phyloP scores from a whole-genome alignment of 2,797 vertebrate genomes.

The Carcharodon carcharias region DNA sequence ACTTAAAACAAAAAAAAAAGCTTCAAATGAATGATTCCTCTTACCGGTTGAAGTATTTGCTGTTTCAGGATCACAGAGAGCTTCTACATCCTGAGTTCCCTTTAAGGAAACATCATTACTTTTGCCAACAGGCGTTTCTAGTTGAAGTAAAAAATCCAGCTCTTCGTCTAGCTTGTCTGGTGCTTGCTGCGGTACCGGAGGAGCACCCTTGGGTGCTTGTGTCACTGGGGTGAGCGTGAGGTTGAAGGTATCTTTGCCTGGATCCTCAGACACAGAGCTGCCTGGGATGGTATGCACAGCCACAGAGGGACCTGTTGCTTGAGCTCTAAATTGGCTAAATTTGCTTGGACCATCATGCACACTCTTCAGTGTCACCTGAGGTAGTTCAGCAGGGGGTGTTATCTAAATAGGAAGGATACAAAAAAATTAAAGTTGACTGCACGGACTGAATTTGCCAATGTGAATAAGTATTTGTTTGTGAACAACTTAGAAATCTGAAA shows the following conservation, averaged over 20 bases:
- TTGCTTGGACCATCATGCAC: constrained; percentile 50
- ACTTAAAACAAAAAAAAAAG: background rate
- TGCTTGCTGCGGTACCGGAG: constrained; percentile 5
- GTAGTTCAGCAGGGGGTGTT: constrained; percentile 67
- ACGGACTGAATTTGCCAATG: background rate
- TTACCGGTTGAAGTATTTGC: constrained; percentile 2
- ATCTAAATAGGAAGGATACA: constrained; percentile 52
- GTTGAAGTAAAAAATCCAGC: constrained; percentile 72
- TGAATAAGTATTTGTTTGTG: background rate
- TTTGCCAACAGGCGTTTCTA: constrained; percentile 58
- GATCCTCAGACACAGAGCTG: constrained; percentile 19
- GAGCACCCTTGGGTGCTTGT: constrained; percentile 14
- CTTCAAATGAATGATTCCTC: background rate
- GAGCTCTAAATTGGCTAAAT: constrained; percentile 48
- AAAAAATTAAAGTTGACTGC: background rate
- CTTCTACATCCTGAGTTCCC: background rate
- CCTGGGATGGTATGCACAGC: background rate
- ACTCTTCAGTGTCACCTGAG: constrained; percentile 54
- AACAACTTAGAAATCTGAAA: background rate
- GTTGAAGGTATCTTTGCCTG: background rate
- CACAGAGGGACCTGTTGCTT: constrained; percentile 38
- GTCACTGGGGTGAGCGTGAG: background rate
- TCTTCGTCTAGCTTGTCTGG: constrained; percentile 68
- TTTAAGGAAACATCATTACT: constrained; percentile 33
- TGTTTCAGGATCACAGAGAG: background rate